Evolutionary conservation across 2,888 invertebrate species (phyloP).

Genomic region (Trachelus troglodyta): DNA sequence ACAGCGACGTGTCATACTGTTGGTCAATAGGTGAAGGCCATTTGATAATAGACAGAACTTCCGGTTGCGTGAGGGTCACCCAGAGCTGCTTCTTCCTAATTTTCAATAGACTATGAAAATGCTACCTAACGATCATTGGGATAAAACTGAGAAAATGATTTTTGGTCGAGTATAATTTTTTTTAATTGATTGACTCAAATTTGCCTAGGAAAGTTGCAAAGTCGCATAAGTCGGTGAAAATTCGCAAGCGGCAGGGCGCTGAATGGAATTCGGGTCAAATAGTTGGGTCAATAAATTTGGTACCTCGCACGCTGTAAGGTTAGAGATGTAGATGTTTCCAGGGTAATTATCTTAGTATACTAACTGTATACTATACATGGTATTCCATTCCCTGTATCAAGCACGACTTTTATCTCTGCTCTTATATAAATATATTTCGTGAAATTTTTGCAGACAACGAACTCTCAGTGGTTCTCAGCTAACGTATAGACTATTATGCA

Average conservation of each 20-base stretch:
- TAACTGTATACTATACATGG: neutral
- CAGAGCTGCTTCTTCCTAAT: too few relatives aligned
- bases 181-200: neutral
- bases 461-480: neutral
- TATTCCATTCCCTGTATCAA: neutral
- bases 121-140: neutral
- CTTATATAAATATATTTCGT: neutral
- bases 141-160: neutral
- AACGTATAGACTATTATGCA: neutral
- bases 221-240: neutral
- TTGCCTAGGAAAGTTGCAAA: neutral
- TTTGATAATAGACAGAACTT: neutral
- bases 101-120: too few relatives aligned
- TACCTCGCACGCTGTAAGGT: neutral
- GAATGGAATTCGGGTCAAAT: slow-evolving; percentile 41
- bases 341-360: neutral
- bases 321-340: neutral
- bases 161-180: neutral
- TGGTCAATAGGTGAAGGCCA: neutral
- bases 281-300: slow-evolving; percentile 35
- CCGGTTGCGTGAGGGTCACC: neutral
- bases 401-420: neutral
- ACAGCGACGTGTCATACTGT: neutral
- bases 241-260: slow-evolving; percentile 17
- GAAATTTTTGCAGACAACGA: neutral